A percentile compares a stretch with the other conserved stretches of the same genome.
Evolutionary conservation across 1,140 invertebrate species (phyloP).

Genomic region (Sarcophaga peregrina): DNA sequence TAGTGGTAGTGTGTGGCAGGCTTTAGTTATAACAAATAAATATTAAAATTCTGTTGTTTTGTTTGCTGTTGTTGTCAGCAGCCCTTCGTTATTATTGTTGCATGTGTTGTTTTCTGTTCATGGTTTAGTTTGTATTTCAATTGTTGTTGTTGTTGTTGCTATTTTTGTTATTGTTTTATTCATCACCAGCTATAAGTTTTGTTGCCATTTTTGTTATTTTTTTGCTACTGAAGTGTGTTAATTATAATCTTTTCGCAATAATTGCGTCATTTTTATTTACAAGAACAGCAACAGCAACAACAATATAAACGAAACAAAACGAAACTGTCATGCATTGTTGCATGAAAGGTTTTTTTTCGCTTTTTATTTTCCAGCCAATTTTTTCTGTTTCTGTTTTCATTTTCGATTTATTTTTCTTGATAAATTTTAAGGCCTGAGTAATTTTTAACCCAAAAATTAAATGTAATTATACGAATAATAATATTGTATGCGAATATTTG

Average conservation of each 20-base stretch:
- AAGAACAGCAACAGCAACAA: no score
- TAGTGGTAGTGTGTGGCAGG: not conserved
- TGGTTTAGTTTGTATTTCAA: not conserved
- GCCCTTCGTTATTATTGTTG: conserved; percentile 33
- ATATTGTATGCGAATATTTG: not conserved
- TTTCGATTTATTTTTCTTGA: conserved; percentile 22
- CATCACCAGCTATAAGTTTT: not conserved
- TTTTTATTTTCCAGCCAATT: not conserved
- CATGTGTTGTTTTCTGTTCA: not conserved
- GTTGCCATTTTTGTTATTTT: conserved; percentile 7
- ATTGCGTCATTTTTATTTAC: conserved; percentile 34
- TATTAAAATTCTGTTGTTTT: not conserved
- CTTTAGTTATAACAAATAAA: not conserved
- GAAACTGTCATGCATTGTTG: conserved; percentile 36
- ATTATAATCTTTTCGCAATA: conserved; percentile 38
- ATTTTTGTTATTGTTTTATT: not conserved
- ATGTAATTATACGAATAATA: no score
- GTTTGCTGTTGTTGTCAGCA: not conserved
- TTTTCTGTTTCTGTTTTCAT: no score
- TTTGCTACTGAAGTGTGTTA: conserved; percentile 35
- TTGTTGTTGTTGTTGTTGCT: not conserved
- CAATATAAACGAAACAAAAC: not conserved
- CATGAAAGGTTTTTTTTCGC: conserved; percentile 18
- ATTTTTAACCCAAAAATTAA: not conserved
- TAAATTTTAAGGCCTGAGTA: not conserved